Percentiles rank a stretch among this genome's conserved stretches.
These are phyloP conservation scores for Cardiocondyla obscurior DNA, from an alignment of 1,140 invertebrate genomes.

Conservation along the genomic window DNA sequence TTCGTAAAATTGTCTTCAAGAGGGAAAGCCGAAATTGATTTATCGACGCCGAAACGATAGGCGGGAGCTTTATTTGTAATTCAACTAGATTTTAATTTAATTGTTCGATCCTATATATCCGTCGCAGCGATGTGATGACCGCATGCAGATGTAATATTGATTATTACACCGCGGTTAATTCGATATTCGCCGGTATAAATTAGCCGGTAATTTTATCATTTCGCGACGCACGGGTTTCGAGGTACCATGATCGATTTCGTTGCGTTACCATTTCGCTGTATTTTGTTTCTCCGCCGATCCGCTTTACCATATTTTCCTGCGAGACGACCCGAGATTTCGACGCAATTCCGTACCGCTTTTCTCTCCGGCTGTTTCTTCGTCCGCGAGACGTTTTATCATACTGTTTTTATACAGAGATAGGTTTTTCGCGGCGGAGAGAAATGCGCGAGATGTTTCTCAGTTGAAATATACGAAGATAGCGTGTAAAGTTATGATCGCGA, in stretches of 20 bases:
- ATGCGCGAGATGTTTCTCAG: constrained; percentile 29
- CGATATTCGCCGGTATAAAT: constrained; percentile 64
- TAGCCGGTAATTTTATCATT: constrained; percentile 50
- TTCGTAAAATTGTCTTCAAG: background rate
- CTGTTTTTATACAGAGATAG: constrained; percentile 52
- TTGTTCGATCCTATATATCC: background rate
- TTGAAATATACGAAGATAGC: constrained; percentile 54
- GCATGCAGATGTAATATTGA: constrained; percentile 66
- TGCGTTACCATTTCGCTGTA: constrained; percentile 52
- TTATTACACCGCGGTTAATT: constrained; percentile 57
- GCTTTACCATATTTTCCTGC: constrained; percentile 43
- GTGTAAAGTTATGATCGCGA: constrained; percentile 50
- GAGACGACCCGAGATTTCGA: constrained; percentile 45
- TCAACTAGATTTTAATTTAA: background rate
- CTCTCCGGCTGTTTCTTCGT: constrained; percentile 50
- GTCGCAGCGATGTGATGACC: constrained; percentile 51
- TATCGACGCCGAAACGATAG: background rate
- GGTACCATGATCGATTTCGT: constrained; percentile 42
- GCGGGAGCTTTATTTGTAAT: background rate
- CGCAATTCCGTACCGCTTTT: constrained; percentile 44
- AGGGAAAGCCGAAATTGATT: background rate
- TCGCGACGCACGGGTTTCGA: background rate
- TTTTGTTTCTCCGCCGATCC: constrained; percentile 34
- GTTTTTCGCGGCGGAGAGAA: constrained; percentile 28
- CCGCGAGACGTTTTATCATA: constrained; percentile 49